A percentile compares a stretch with the other conserved stretches of the same genome.
Evolutionary conservation across 2,113 vertebrate species (phyloP).

Genomic region (Phylloscopus trochilus): DNA sequence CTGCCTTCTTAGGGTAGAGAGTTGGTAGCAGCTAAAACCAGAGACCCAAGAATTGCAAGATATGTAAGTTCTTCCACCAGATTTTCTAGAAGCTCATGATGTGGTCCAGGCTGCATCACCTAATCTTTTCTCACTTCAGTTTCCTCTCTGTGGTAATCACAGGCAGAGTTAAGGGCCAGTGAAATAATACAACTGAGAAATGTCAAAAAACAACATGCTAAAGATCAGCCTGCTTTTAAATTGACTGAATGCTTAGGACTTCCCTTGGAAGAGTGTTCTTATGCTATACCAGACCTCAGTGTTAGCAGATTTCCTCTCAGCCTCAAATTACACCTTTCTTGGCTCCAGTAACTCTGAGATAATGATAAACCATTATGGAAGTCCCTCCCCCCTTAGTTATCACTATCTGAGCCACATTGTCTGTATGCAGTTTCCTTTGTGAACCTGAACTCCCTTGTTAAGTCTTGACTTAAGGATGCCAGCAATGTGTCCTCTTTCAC

Average conservation of each 20-base stretch:
- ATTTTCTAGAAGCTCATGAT: background rate
- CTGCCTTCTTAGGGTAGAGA: background rate
- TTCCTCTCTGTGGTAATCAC: background rate
- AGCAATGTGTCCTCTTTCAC: conserved; percentile 38
- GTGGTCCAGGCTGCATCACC: background rate
- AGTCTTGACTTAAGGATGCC: conserved; percentile 70
- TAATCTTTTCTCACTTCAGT: background rate
- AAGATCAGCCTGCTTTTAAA: background rate
- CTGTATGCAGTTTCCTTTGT: conserved; percentile 6
- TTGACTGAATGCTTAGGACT: background rate
- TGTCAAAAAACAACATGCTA: background rate
- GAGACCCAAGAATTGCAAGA: background rate
- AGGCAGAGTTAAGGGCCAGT: background rate
- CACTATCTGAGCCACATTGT: background rate
- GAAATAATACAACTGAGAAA: background rate
- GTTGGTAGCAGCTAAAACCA: background rate
- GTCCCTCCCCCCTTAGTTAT: conserved; percentile 52
- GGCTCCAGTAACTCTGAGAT: background rate
- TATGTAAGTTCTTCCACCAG: background rate
- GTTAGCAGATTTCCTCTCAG: conserved; percentile 13
- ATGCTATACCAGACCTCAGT: conserved; percentile 45
- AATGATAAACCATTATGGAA: background rate
- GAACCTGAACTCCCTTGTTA: conserved; percentile 21
- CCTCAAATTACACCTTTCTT: background rate
- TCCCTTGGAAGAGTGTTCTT: conserved; percentile 64